Evolutionary conservation across 2,113 vertebrate species (phyloP).

Genomic region (Neolamprologus toae): DNA sequence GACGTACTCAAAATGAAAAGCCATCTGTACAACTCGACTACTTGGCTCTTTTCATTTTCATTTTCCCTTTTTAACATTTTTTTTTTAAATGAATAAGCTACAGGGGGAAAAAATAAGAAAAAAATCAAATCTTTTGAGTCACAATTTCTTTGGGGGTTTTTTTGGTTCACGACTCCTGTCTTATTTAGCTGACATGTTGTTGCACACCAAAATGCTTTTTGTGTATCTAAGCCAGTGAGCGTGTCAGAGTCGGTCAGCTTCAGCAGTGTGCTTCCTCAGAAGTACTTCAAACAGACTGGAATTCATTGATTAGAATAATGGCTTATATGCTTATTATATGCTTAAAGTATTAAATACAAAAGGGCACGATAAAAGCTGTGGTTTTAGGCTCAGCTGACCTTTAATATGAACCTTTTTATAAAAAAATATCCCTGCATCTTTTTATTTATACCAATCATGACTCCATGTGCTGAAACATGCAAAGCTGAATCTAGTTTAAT

Average conservation of each 20-base stretch:
- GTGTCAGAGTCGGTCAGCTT: background rate
- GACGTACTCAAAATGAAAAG: background rate
- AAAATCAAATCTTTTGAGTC: background rate
- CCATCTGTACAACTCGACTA: background rate
- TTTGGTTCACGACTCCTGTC: background rate
- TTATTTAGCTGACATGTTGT: background rate
- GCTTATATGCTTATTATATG: background rate
- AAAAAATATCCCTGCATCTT: background rate
- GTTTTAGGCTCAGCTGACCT: background rate
- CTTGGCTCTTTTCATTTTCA: background rate
- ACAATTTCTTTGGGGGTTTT: background rate
- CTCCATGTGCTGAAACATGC: background rate
- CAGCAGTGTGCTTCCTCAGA: background rate
- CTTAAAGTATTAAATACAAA: background rate
- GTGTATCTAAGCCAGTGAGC: background rate
- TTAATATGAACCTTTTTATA: background rate
- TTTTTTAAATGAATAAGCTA: background rate
- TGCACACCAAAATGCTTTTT: background rate
- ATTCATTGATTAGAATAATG: background rate
- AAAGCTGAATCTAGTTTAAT: background rate
- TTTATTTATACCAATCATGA: background rate
- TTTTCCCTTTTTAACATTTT: background rate
- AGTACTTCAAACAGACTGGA: background rate
- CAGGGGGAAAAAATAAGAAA: background rate
- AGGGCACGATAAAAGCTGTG: background rate